Base-by-base conservation (phyloP, 2,888 invertebrate species). In the Ectemnius lituratus region DNA sequence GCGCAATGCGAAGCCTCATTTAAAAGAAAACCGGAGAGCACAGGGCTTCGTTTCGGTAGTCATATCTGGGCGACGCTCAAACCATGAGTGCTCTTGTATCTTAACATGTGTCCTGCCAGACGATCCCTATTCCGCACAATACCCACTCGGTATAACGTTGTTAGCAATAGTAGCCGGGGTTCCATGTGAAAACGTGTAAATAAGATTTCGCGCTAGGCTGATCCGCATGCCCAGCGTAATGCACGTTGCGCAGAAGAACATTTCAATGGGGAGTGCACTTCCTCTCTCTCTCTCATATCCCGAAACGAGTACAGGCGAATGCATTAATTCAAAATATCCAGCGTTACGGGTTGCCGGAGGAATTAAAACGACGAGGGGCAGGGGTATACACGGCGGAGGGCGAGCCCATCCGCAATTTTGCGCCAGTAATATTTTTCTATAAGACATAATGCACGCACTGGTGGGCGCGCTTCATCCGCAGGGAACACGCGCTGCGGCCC, bases 361-460 rank as follows among this genome's bases (percentile, higher is more conserved):
- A 52, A 52, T 52, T 16, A 52, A 16, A 52, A 52, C 49, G 59
- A 58, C 49, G 49, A 70, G 59, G 46, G 62, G 46, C 66, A 37
- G 37, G 61, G 18, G 46, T 49, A 62, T 47, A 61, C 60, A 62
- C 56, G 49, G 28, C 37, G 37, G 37, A 37, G 16, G 52, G 62
- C 49, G 58, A 71, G 62, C 59, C 18, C 18, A 70, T 57, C 49
- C 56, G 63, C 46, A 62, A 49, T 70, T 62, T 46, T 59, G 37
- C 49, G 56, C n/a, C 64, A 61, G 80, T 78, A 76, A 80, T 83
- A 84, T 80, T 83, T 84, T 83, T 83, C 72, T 83, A 80, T 77
- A 79, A 81, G 81, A 80, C 64, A 49, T 74, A 75, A 72, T 73
- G 72, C 71, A 62, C 68, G 57, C 71, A 67, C 75, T 69, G 70